A percentile compares a stretch with the other conserved stretches of the same genome.
These are phyloP conservation scores for Melanargia galathea DNA, from an alignment of 2,888 invertebrate genomes.

Conservation along the genomic window DNA sequence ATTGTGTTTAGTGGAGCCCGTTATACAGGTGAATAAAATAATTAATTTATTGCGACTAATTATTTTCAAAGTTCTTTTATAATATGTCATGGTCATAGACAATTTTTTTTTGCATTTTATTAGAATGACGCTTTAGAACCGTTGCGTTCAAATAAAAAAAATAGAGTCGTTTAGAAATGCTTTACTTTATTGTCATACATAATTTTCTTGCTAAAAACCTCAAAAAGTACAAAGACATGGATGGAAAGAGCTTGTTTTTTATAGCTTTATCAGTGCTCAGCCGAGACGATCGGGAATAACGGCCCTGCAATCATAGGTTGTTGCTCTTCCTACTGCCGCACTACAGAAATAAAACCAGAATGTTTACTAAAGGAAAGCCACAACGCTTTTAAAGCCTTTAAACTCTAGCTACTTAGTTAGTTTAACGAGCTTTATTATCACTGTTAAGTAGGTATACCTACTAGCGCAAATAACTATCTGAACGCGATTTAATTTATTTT, in stretches of 20 bases:
- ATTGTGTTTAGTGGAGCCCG: slow-evolving; percentile 70
- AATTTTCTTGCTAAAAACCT: slow-evolving; percentile 15
- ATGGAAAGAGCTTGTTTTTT: slow-evolving; percentile 49
- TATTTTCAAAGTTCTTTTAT: not conserved
- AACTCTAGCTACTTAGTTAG: slow-evolving; percentile 28
- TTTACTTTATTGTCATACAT: not conserved
- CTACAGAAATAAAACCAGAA: slow-evolving; percentile 62
- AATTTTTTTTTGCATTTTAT: not conserved
- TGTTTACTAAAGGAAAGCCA: slow-evolving; percentile 58
- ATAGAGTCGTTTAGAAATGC: not conserved
- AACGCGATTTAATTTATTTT: not conserved
- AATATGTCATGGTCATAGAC: slow-evolving; percentile 5
- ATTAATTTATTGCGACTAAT: no score
- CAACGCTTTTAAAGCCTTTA: slow-evolving; percentile 37
- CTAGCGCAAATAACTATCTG: not conserved
- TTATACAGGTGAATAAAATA: slow-evolving; percentile 72
- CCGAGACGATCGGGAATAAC: slow-evolving; percentile 75
- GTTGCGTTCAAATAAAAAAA: not conserved
- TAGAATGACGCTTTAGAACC: not conserved
- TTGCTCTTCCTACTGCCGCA: slow-evolving; percentile 75
- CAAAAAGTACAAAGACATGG: slow-evolving; percentile 43
- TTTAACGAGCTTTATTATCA: slow-evolving; percentile 14
- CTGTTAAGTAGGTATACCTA: not conserved
- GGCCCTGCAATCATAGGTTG: slow-evolving; percentile 82
- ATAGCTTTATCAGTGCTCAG: slow-evolving; percentile 63